Percentiles rank a stretch among this genome's conserved stretches.
Evolutionary conservation across 2,113 vertebrate genomes (phyloP).

Genomic region (Phycodurus eques): DNA sequence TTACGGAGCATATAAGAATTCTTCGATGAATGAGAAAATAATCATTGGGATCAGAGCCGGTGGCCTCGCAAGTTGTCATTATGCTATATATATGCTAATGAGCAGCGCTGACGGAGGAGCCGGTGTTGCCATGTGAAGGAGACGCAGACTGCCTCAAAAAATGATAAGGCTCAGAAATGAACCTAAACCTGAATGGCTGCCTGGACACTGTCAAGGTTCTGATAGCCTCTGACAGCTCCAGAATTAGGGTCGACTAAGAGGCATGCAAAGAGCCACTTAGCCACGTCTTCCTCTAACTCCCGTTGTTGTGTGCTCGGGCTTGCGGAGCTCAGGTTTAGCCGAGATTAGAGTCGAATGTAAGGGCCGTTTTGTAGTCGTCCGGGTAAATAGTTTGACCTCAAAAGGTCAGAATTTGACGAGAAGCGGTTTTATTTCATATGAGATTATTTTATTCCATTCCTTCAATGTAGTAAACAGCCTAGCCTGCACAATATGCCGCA

Average conservation of each 20-base stretch:
- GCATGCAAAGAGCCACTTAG: slow-evolving; percentile 70
- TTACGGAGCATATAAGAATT: slow-evolving; percentile 70
- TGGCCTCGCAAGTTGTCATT: slow-evolving; percentile 70
- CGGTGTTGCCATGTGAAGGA: slow-evolving; percentile 59
- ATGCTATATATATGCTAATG: slow-evolving; percentile 75
- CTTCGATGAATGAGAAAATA: slow-evolving; percentile 72
- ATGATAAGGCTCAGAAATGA: slow-evolving; percentile 67
- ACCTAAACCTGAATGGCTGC: slow-evolving; percentile 64
- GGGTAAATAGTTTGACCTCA: slow-evolving; percentile 25
- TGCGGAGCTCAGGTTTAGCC: slow-evolving; percentile 51
- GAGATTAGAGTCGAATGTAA: slow-evolving; percentile 52
- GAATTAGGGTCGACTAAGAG: slow-evolving; percentile 67
- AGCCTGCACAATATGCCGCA: slow-evolving; percentile 21
- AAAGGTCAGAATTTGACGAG: slow-evolving; percentile 48
- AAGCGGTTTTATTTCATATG: slow-evolving; percentile 43
- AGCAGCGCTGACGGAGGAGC: slow-evolving; percentile 60
- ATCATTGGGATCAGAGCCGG: slow-evolving; percentile 67
- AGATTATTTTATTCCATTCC: slow-evolving; percentile 44
- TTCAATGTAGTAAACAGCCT: slow-evolving; percentile 39
- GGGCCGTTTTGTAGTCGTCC: slow-evolving; percentile 41
- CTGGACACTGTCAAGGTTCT: slow-evolving; percentile 61
- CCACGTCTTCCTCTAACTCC: slow-evolving; percentile 59
- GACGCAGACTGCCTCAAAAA: slow-evolving; percentile 60
- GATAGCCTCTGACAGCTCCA: slow-evolving; percentile 72
- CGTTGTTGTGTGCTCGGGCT: slow-evolving; percentile 54